A percentile compares a stretch with the other conserved stretches of the same genome.
These are phyloP conservation scores for Drosophila fuyamai DNA, from an alignment of 1,140 invertebrate genomes.

Conservation along the genomic window DNA sequence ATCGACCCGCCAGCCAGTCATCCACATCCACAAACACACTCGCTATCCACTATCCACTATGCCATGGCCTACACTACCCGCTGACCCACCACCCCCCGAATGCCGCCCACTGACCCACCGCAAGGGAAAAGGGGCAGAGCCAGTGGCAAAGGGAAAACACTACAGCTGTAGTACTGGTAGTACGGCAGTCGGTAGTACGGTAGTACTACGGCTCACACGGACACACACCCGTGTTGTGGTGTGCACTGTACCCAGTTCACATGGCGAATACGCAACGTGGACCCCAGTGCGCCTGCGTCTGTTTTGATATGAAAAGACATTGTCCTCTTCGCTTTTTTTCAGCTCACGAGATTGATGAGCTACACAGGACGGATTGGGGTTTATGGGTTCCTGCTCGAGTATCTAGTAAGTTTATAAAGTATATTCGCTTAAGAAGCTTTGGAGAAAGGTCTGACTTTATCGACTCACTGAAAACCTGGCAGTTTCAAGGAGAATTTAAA, in stretches of 20 bases:
- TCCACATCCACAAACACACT: constrained; percentile 2
- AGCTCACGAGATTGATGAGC: not conserved
- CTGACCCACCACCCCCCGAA: not conserved
- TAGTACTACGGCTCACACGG: constrained; percentile 39
- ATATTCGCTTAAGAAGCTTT: no score
- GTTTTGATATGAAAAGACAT: constrained; percentile 49
- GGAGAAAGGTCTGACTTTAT: no score
- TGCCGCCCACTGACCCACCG: constrained; percentile 4
- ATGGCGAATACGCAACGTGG: constrained; percentile 45
- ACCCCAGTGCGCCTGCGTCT: constrained; percentile 42
- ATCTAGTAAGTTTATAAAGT: no score
- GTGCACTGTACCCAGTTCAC: constrained; percentile 1
- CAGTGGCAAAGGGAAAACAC: not conserved
- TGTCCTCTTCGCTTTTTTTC: constrained; percentile 24
- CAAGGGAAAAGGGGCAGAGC: not conserved
- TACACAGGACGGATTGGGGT: not conserved
- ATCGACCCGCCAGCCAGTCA: constrained; percentile 5
- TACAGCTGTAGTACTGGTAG: constrained; percentile 13
- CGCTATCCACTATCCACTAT: not conserved
- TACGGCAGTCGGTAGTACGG: constrained; percentile 15
- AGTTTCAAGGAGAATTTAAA: no score
- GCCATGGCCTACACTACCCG: not conserved
- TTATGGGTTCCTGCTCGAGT: not conserved
- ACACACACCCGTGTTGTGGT: not conserved
- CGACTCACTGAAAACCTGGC: no score